Evolutionary conservation across 2,797 vertebrate species (phyloP).

Genomic region (Pseudomugil gertrudae): DNA sequence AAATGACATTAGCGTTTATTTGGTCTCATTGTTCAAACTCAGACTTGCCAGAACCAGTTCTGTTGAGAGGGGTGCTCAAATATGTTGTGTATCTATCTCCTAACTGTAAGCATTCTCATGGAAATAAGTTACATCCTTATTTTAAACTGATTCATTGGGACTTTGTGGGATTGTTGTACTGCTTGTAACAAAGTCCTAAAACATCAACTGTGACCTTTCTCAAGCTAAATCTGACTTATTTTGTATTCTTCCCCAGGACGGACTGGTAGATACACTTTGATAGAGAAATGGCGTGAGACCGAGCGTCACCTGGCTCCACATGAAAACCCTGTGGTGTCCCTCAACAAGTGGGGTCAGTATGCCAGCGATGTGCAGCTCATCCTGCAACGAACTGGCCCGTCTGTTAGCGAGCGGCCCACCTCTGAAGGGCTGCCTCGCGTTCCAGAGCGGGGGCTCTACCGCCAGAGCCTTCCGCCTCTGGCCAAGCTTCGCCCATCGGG

Average conservation of each 20-base stretch:
- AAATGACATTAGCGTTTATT: not conserved
- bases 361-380: conserved; percentile 96
- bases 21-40: not conserved
- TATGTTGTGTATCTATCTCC: not conserved
- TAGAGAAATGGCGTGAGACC: conserved; percentile 96
- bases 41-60: not conserved
- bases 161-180: not conserved
- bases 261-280: conserved; percentile 93
- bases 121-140: no score
- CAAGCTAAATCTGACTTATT: not conserved
- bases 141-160: not conserved
- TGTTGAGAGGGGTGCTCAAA: not conserved
- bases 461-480: conserved; percentile 92
- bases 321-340: conserved; percentile 92
- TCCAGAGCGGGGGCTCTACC: conserved; percentile 89
- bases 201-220: not conserved
- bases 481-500: conserved; percentile 88
- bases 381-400: conserved; percentile 91
- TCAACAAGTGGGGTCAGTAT: conserved; percentile 98
- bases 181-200: not conserved
- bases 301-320: conserved; percentile 92
- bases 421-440: conserved; percentile 85
- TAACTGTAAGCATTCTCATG: not conserved
- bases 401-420: conserved; percentile 88
- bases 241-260: conserved; percentile 81